Conservation (phyloP, 2,888 invertebrate genomes). For the Calameuta filiformis region DNA sequence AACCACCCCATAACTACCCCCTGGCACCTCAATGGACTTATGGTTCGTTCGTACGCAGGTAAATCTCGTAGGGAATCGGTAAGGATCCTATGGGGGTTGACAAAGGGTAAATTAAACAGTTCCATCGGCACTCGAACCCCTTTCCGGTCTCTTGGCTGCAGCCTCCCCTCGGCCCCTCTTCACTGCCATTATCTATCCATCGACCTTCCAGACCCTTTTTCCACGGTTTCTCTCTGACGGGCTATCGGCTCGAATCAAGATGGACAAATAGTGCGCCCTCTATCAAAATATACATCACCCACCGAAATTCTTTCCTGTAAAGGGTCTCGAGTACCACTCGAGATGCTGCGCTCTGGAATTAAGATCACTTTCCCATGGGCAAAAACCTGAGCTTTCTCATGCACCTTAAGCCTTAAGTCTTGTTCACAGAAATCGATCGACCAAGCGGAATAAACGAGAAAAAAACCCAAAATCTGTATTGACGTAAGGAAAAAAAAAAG, state of each 20-base stretch:
- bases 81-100: slow-evolving; percentile 15
- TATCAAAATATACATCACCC: slow-evolving; percentile 37
- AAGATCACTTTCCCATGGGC: slow-evolving; percentile 25
- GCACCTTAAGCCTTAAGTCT: slow-evolving; percentile 3
- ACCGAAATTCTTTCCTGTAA: slow-evolving; percentile 13
- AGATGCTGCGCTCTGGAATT: slow-evolving; percentile 21
- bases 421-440: not conserved
- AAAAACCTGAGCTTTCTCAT: slow-evolving; percentile 8
- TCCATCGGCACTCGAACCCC: slow-evolving; percentile 37
- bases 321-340: slow-evolving; percentile 24
- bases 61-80: not conserved
- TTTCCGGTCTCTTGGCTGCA: slow-evolving; percentile 23
- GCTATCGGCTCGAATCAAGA: slow-evolving; percentile 38
- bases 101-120: slow-evolving; percentile 49
- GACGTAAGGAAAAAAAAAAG: not conserved
- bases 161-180: slow-evolving; percentile 14
- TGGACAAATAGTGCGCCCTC: slow-evolving; percentile 36
- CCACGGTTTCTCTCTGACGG: not conserved
- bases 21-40: not conserved
- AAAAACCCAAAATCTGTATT: not conserved
- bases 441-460: slow-evolving; percentile 1
- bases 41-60: not conserved
- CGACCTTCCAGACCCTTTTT: slow-evolving; percentile 27
- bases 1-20: not conserved
- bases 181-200: slow-evolving; percentile 40